These are phyloP conservation scores for Python bivittatus DNA, from an alignment of 2,113 vertebrate genomes.

Conservation along the genomic window DNA sequence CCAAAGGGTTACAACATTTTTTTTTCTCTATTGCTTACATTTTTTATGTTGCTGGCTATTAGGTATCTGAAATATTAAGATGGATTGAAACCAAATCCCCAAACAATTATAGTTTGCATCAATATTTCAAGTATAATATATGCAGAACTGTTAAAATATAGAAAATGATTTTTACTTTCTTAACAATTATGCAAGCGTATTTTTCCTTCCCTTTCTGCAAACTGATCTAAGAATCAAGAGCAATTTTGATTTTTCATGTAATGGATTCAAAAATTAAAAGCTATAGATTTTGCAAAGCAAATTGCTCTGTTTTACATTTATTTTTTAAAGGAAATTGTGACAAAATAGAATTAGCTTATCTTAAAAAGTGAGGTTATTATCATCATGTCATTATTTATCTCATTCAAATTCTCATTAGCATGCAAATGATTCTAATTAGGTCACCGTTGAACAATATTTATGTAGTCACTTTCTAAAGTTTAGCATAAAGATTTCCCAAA, in stretches of 20 bases:
- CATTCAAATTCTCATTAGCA: conserved; percentile 78
- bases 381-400: conserved; percentile 76
- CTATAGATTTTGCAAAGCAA: conserved; percentile 67
- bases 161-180: not conserved
- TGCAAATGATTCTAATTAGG: conserved; percentile 82
- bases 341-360: conserved; percentile 76
- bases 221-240: conserved; percentile 49
- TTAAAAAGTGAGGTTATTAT: conserved; percentile 81
- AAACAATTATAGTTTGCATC: not conserved
- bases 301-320: conserved; percentile 45
- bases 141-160: not conserved
- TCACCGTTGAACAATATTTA: conserved; percentile 79
- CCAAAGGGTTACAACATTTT: not conserved
- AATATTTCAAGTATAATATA: not conserved
- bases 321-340: conserved; percentile 70
- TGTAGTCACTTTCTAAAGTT: conserved; percentile 69
- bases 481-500: conserved; percentile 64
- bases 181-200: conserved; percentile 35
- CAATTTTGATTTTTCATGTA: conserved; percentile 24
- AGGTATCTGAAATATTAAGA: not conserved
- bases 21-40: not conserved
- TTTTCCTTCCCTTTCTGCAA: conserved; percentile 35
- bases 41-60: not conserved
- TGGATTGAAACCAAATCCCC: not conserved
- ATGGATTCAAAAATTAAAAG: conserved; percentile 55